Conservation (phyloP, 1,140 invertebrate genomes). For the Lasaia peninsularis region DNA sequence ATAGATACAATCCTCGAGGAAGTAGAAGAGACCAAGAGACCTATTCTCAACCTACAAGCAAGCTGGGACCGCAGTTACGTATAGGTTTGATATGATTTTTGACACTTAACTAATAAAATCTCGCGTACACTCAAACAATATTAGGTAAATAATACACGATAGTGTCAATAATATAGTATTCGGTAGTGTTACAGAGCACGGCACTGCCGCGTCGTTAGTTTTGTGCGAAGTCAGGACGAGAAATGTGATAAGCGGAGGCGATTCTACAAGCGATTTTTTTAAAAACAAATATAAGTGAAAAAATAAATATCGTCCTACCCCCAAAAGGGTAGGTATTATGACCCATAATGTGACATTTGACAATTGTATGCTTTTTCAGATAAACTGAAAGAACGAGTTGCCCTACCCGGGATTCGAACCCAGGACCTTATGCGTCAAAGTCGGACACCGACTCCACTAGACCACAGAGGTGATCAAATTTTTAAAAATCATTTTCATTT, state of each 20-base stretch:
- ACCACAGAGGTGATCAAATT: too few species aligned
- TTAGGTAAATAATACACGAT: conserved; percentile 10
- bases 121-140: conserved; percentile 19
- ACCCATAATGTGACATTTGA: too few species aligned
- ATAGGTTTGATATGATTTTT: conserved; percentile 74
- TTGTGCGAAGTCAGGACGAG: conserved; percentile 10
- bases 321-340: too few species aligned
- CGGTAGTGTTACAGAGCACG: conserved; percentile 17
- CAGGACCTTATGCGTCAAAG: too few species aligned
- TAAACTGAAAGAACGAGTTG: too few species aligned
- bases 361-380: too few species aligned
- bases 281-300: not conserved
- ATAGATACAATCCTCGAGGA: conserved; percentile 56
- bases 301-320: too few species aligned
- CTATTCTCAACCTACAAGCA: conserved; percentile 51
- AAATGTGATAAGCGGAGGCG: not conserved
- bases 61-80: conserved; percentile 61
- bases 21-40: conserved; percentile 38
- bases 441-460: too few species aligned
- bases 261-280: not conserved
- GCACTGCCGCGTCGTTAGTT: conserved; percentile 12
- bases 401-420: too few species aligned
- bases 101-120: conserved; percentile 46
- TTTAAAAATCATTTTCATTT: too few species aligned
- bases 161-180: conserved; percentile 3